Evolutionary conservation across 23 tunicate species (phyloP), one percentile per base, ranked within the genome.

Genomic region (Ascidia mentula): DNA sequence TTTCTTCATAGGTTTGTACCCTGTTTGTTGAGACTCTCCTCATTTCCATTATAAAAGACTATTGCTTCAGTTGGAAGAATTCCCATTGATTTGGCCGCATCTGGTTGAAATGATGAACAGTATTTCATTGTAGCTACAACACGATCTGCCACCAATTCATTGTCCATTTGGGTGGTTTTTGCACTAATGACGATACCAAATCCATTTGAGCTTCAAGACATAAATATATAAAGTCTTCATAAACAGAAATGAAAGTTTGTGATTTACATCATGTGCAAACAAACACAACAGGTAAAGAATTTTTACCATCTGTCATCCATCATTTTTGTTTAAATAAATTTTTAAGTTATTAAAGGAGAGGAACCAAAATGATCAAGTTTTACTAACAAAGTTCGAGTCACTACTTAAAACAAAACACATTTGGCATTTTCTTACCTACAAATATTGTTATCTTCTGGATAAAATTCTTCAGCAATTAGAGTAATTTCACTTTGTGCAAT

Each of bases 201-300:
- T 53, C 65, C 65, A 53, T 53, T 26, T 5, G 65, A 53, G 65
- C 65, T 53, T n/a, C n/a, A n/a, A n/a, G n/a, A n/a, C n/a, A n/a
- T n/a, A n/a, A n/a, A n/a, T n/a, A n/a, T n/a, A n/a, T n/a, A n/a
- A n/a, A n/a, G n/a, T n/a, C n/a, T n/a, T n/a, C n/a, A n/a, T n/a
- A n/a, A n/a, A n/a, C n/a, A n/a, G n/a, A n/a, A n/a, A n/a, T n/a
- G n/a, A n/a, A n/a, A n/a, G n/a, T n/a, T n/a, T n/a, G n/a, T n/a
- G n/a, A n/a, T n/a, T n/a, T n/a, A n/a, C n/a, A n/a, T n/a, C n/a
- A n/a, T n/a, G n/a, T n/a, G n/a, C n/a, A n/a, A n/a, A n/a, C n/a
- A n/a, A n/a, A n/a, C n/a, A n/a, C n/a, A n/a, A n/a, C n/a, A n/a
- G n/a, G n/a, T n/a, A n/a, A n/a, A n/a, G n/a, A n/a, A n/a, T n/a